Base-by-base conservation (phyloP, 1,140 invertebrate genomes). In the Rhyacophila brunnea region DNA sequence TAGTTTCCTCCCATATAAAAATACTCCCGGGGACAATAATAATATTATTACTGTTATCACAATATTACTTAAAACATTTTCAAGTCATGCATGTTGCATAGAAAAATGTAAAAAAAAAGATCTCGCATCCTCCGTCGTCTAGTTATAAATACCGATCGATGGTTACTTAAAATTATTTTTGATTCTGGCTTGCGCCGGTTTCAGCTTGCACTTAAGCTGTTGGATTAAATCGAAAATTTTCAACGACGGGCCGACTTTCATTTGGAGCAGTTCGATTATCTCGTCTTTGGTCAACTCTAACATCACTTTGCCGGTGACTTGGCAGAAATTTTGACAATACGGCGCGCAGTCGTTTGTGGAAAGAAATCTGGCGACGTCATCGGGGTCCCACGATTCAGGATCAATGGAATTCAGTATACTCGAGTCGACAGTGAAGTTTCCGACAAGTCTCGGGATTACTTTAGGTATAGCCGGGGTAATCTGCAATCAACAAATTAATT, bases 141-240 rank as follows among this genome's bases (percentile, higher is more conserved):
- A 5, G 9, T 28, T 28, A 9, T 28, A 28, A 28, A 28, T 5
- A n/a, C n/a, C n/a, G n/a, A n/a, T n/a, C n/a, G n/a, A 28, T 28
- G 3, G 9, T 9, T 28, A 28, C 23, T 28, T 28, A 28, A 28
- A 28, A 28, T 9, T n/a, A n/a, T n/a, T 28, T 28, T 28, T 28
- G 9, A 28, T 28, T 28, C 23, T 28, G 4, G 23, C 23, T 28
- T 88, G 86, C 56, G 87, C 84, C 54, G 87, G 86, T 74, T 88
- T 90, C 46, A 90, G 84, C 82, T 89, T 89, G 68, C 86, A 86
- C 78, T 92, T 92, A 11, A 95, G 79, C 68, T 93, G 90, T 68
- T 90, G 87, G 66, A 96, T 92, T 38, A 97, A 81, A 77, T 96
- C 92, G 68, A 85, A 91, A 70, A 97, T 95, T 81, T 96, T 96